phyloP scores from a whole-genome alignment of 2,888 invertebrate genomes.

The Leptarthrus brevirostris region DNA sequence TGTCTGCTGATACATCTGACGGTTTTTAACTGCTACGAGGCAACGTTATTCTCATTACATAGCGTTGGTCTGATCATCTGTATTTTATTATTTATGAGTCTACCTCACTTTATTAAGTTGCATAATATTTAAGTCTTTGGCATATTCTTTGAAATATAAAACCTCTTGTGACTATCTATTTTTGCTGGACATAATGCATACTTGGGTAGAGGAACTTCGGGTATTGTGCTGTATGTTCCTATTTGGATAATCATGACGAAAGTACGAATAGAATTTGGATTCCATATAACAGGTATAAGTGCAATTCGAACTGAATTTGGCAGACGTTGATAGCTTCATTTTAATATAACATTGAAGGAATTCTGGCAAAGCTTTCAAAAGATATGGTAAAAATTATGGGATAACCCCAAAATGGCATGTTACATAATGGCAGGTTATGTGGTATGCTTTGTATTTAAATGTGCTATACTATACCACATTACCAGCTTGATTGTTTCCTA shows the following conservation, averaged over 20 bases:
- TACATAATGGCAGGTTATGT: background rate
- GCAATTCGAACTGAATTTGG: background rate
- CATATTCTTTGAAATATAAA: no score
- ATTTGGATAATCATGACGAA: background rate
- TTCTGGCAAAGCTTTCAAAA: background rate
- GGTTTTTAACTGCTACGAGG: no score
- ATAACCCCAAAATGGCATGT: background rate
- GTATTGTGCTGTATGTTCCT: background rate
- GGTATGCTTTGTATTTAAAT: background rate
- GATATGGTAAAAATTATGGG: background rate
- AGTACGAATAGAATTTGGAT: no score
- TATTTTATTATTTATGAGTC: no score
- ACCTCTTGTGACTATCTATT: no score
- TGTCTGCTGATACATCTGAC: no score
- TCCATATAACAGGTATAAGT: no score
- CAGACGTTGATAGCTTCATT: background rate
- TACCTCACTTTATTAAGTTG: no score
- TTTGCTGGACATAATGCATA: no score
- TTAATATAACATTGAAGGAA: constrained; percentile 4
- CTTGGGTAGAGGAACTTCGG: background rate
- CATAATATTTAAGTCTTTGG: no score
- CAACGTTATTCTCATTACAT: no score
- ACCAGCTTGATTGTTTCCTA: background rate
- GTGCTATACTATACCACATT: constrained; percentile 12
- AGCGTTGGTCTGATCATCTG: no score